Base-by-base conservation (phyloP, 1,140 invertebrate species). In the Ceratitis capitata region DNA sequence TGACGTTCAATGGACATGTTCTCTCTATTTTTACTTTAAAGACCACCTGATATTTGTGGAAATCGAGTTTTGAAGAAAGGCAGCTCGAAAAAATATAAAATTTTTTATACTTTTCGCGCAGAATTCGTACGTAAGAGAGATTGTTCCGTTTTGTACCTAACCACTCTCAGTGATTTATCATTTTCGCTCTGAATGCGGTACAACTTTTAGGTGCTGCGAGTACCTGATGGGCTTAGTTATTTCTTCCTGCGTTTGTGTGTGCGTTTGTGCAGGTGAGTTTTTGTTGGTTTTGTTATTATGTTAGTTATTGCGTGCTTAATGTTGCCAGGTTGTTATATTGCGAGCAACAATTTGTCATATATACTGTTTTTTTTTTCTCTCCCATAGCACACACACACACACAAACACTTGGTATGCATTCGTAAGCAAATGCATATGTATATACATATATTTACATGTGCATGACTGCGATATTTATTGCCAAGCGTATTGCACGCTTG, bases 151-250 rank as follows among this genome's bases (percentile, higher is more conserved):
- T n/a, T n/a, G n/a, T n/a, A n/a, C n/a, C n/a, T n/a, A n/a, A n/a
- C n/a, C n/a, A n/a, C n/a, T n/a, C n/a, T 9, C 23, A 78, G 69
- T 47, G 39, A 78, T 78, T 78, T 78, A n/a, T 78, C 19, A 78
- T 42, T 10, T 26, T 45, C 39, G 69, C 69, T 78, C 69, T 47
- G 69, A 78, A 45, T 23, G 69, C 19, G 42, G 69, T 23, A n/a
- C 64, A n/a, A 69, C 64, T 69, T 56, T 69, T 39, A n/a, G n/a
- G n/a, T n/a, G 64, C 64, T 10, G 32, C 14, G 16, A 19, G n/a
- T 69, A 6, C 12, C 32, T 45, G 7, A 16, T 23, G 69, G 42
- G 39, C 26, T 78, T 26, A 69, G n/a, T 69, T 69, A 39, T 78
- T 78, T 45, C 12, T 78, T 78, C 23, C 12, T 1, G 19, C 5